phyloP scores from a whole-genome alignment of 2,113 vertebrate species.

The Ia io region DNA sequence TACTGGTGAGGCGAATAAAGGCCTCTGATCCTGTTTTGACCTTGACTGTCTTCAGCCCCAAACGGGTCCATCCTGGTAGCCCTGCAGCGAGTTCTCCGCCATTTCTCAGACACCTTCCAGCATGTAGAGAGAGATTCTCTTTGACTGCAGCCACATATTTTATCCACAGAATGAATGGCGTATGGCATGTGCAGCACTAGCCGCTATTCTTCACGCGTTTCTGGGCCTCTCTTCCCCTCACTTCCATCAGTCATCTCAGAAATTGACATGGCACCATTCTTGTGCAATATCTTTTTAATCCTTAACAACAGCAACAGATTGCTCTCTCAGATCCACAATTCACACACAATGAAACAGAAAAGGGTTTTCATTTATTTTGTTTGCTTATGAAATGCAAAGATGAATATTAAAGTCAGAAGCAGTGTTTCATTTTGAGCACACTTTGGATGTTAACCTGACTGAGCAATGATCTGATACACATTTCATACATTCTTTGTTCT shows the following conservation, averaged over 20 bases:
- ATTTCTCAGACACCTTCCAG: not conserved
- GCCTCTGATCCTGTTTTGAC: not conserved
- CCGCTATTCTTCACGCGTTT: not conserved
- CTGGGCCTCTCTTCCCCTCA: not conserved
- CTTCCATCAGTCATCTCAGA: not conserved
- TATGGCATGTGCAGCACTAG: not conserved
- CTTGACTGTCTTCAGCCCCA: accelerated
- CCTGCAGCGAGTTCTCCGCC: not conserved
- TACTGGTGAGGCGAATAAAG: accelerated
- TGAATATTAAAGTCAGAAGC: not conserved
- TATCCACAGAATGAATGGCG: not conserved
- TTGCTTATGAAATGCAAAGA: not conserved
- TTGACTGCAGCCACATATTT: not conserved
- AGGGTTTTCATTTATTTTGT: not conserved
- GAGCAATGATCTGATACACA: not conserved
- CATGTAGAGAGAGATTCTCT: not conserved
- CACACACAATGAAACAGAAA: not conserved
- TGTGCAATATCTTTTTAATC: not conserved
- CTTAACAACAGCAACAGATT: not conserved
- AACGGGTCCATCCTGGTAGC: not conserved
- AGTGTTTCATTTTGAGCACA: not conserved
- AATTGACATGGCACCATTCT: not conserved
- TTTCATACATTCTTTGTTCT: not conserved
- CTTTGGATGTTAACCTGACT: not conserved
- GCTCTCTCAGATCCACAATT: not conserved